These are phyloP conservation scores for Geopemphigus sp. DNA, from an alignment of 1,140 invertebrate genomes.

Conservation along the genomic window DNA sequence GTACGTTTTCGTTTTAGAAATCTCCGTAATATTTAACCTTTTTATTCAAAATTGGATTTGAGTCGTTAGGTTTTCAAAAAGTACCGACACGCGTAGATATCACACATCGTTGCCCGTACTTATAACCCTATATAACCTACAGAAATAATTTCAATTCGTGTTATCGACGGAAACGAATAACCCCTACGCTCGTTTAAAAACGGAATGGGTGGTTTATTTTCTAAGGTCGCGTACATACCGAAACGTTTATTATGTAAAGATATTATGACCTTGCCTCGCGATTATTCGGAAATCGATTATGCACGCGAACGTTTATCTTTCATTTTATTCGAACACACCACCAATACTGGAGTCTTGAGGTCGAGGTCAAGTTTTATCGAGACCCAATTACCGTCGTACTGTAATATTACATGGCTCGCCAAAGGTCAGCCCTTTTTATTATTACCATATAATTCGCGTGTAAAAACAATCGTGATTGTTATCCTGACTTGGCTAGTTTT, in stretches of 20 bases:
- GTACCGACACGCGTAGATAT: too few species aligned
- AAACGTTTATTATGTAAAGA: constrained; percentile 1
- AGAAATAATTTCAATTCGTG: background rate
- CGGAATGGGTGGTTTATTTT: background rate
- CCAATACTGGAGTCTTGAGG: constrained; percentile 22
- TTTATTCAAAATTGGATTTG: too few species aligned
- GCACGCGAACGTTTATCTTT: constrained; percentile 13
- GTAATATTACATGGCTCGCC: constrained; percentile 8
- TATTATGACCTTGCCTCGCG: constrained; percentile 15
- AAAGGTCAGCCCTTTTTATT: constrained; percentile 29
- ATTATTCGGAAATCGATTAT: constrained; percentile 40
- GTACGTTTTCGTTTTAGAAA: too few species aligned
- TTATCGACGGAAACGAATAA: background rate
- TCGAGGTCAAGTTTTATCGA: constrained; percentile 28
- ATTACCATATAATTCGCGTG: constrained; percentile 45
- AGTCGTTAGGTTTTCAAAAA: too few species aligned
- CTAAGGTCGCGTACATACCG: background rate
- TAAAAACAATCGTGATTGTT: constrained; percentile 10
- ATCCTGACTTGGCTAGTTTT: constrained; percentile 28
- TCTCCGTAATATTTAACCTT: too few species aligned
- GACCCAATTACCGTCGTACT: constrained; percentile 15
- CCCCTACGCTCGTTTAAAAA: background rate
- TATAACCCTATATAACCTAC: too few species aligned
- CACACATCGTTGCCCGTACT: too few species aligned
- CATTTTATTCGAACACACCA: constrained; percentile 37